A percentile compares a stretch with the other conserved stretches of the same genome.
phyloP scores from a whole-genome alignment of 2,888 invertebrate genomes.

The Acrobasis consociella region DNA sequence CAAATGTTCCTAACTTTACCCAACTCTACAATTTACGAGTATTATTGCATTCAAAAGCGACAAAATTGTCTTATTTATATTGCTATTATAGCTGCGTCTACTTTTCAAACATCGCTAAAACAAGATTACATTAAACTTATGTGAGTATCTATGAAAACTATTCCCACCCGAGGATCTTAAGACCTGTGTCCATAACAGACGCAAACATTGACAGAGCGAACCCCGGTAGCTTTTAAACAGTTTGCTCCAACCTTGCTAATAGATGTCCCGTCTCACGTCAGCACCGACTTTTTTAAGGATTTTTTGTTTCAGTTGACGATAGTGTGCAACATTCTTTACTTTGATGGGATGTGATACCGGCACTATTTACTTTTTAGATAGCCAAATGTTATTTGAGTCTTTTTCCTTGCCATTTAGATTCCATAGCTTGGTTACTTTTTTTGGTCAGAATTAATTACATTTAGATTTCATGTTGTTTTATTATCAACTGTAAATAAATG shows the following conservation, averaged over 20 bases:
- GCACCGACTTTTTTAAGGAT: conserved; percentile 44
- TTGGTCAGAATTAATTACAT: too few relatives aligned
- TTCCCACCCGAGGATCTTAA: conserved; percentile 48
- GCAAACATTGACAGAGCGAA: conserved; percentile 73
- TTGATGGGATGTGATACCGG: conserved; percentile 22
- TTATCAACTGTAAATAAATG: too few relatives aligned
- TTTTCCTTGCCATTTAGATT: too few relatives aligned
- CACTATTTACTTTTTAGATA: not conserved
- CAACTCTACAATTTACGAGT: too few relatives aligned
- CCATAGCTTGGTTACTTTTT: too few relatives aligned
- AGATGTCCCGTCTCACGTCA: conserved; percentile 71
- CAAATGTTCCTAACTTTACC: too few relatives aligned
- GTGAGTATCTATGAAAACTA: conserved; percentile 26
- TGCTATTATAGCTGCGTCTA: not conserved
- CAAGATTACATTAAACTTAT: conserved; percentile 21
- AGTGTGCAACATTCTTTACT: conserved; percentile 44
- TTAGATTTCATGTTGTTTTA: too few relatives aligned
- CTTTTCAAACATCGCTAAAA: not conserved
- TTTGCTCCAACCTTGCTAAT: conserved; percentile 70
- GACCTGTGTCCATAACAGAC: conserved; percentile 42
- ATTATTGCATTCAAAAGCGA: too few relatives aligned
- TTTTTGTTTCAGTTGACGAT: conserved; percentile 35
- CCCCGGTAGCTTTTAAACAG: conserved; percentile 78
- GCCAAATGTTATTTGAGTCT: too few relatives aligned
- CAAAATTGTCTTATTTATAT: too few relatives aligned